A percentile compares a stretch with the other conserved stretches of the same genome.
Evolutionary conservation across 2,888 invertebrate species (phyloP).

Genomic region (Limnephilus marmoratus): DNA sequence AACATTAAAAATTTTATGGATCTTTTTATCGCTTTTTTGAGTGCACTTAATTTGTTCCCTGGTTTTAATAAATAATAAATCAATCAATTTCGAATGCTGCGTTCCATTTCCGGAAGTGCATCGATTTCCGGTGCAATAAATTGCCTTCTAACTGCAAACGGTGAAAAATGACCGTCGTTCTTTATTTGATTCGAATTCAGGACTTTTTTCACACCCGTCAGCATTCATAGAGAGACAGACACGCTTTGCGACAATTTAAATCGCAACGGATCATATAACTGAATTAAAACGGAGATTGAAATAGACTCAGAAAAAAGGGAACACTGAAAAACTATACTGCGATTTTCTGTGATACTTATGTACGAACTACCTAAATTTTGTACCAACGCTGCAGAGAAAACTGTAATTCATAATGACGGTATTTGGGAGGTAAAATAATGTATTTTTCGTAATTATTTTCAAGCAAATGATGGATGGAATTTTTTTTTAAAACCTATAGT

Average conservation of each 20-base stretch:
- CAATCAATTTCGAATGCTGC: conserved; percentile 25
- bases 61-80: conserved; percentile 36
- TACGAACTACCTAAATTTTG: no score
- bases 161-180: conserved; percentile 53
- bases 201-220: conserved; percentile 44
- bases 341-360: no score
- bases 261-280: neutral
- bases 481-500: no score
- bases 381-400: no score
- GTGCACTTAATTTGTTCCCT: conserved; percentile 5
- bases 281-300: neutral
- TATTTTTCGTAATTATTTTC: no score
- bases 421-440: no score
- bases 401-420: no score
- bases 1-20: neutral
- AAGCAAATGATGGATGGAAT: no score
- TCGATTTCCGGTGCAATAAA: conserved; percentile 47
- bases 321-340: neutral
- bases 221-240: conserved; percentile 8
- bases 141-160: conserved; percentile 51
- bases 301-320: neutral
- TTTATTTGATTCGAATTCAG: conserved; percentile 49
- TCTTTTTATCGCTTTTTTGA: neutral
- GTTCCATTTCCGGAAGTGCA: conserved; percentile 40
- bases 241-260: neutral